Evolutionary conservation across 2,888 invertebrate genomes (phyloP).

Genomic region (Pasiphila rectangulata): DNA sequence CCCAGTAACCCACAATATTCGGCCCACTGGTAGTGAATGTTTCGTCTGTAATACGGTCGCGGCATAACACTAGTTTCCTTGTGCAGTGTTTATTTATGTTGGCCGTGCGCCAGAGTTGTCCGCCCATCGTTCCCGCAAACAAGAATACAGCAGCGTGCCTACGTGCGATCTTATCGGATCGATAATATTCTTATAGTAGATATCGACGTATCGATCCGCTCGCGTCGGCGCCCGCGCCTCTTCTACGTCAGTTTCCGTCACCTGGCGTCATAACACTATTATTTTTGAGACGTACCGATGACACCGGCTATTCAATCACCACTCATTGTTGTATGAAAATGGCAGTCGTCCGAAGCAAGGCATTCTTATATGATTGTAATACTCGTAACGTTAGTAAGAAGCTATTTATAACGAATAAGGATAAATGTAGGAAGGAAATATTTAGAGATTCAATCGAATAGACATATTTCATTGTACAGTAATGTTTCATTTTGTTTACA

Average conservation of each 20-base stretch:
- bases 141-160: constrained; percentile 61
- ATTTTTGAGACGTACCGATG: constrained; percentile 39
- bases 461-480: constrained; percentile 14
- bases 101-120: constrained; percentile 72
- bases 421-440: constrained; percentile 22
- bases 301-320: constrained; percentile 53
- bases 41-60: constrained; percentile 79
- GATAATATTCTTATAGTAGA: constrained; percentile 49
- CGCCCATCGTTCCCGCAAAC: constrained; percentile 68
- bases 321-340: constrained; percentile 60
- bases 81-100: constrained; percentile 80
- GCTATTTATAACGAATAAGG: constrained; percentile 25
- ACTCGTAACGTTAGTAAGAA: constrained; percentile 8
- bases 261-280: constrained; percentile 60
- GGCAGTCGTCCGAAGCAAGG: constrained; percentile 42
- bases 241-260: constrained; percentile 67
- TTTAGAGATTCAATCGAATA: constrained; percentile 1
- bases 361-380: constrained; percentile 24
- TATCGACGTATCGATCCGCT: constrained; percentile 63
- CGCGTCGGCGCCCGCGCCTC: constrained; percentile 46
- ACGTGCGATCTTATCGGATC: constrained; percentile 56
- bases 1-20: constrained; percentile 79
- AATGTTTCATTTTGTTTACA: constrained; percentile 76
- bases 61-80: constrained; percentile 81
- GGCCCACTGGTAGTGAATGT: constrained; percentile 78